Percentiles rank a stretch among this genome's conserved stretches.
These are phyloP conservation scores for Nothoprocta perdicaria DNA, from an alignment of 2,113 vertebrate species.

Conservation along the genomic window DNA sequence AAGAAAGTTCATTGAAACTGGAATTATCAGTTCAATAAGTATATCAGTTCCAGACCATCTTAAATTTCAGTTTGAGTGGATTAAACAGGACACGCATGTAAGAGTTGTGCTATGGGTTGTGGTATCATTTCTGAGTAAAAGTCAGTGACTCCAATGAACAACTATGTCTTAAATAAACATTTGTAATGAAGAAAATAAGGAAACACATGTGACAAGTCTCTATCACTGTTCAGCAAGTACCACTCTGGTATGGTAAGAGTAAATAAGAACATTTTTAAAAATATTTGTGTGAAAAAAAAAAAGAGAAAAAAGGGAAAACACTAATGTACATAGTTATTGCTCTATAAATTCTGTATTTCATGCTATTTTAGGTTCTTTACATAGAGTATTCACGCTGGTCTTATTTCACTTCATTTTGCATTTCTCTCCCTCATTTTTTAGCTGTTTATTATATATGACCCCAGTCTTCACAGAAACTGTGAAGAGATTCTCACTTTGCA, in stretches of 20 bases:
- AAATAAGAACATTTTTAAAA: background rate
- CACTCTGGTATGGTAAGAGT: background rate
- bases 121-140: background rate
- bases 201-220: background rate
- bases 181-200: background rate
- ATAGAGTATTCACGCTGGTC: background rate
- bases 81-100: background rate
- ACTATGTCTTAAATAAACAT: background rate
- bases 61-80: background rate
- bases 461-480: background rate
- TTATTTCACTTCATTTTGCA: background rate
- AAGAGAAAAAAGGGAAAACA: background rate
- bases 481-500: background rate
- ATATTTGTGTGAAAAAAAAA: background rate
- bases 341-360: background rate
- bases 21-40: background rate
- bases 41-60: background rate
- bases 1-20: conserved; percentile 50
- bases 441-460: background rate
- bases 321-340: background rate
- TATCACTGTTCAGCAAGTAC: background rate
- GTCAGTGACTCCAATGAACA: background rate
- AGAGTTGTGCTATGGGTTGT: background rate
- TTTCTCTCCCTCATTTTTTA: background rate
- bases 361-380: background rate